Percentiles rank a stretch among this genome's conserved stretches.
phyloP scores from a whole-genome alignment of 2,797 vertebrate species.

The Cuniculus paca region DNA sequence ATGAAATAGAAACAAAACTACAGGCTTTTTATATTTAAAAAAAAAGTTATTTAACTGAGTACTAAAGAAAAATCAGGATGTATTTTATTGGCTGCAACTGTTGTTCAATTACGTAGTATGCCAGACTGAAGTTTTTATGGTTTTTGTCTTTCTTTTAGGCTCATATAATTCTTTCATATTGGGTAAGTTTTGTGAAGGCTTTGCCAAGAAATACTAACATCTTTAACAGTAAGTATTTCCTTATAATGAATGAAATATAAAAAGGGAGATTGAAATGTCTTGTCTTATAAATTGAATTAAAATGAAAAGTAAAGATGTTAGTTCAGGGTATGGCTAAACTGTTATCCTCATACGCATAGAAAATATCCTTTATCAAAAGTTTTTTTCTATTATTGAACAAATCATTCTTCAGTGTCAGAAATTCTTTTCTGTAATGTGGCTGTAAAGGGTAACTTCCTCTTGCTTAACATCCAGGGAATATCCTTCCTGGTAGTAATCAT shows the following conservation, averaged over 20 bases:
- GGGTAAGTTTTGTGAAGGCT: constrained; percentile 74
- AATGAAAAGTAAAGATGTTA: not conserved
- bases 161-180: not conserved
- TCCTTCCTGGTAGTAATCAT: not conserved
- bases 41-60: not conserved
- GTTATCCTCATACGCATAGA: not conserved
- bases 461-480: not conserved
- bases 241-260: not conserved
- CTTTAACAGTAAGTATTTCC: constrained; percentile 20
- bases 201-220: constrained; percentile 29
- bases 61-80: not conserved
- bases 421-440: not conserved
- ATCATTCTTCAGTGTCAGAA: not conserved
- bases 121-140: constrained; percentile 9
- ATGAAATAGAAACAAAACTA: not conserved
- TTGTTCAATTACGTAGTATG: too few relatives aligned
- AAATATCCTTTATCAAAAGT: not conserved
- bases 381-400: not conserved
- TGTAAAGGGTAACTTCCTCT: not conserved
- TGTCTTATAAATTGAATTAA: not conserved
- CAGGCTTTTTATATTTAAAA: not conserved
- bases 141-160: constrained; percentile 65
- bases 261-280: constrained; percentile 1
- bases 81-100: not conserved
- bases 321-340: not conserved